These are phyloP conservation scores for Apodemia zela DNA, from an alignment of 2,888 invertebrate genomes.

Conservation along the genomic window DNA sequence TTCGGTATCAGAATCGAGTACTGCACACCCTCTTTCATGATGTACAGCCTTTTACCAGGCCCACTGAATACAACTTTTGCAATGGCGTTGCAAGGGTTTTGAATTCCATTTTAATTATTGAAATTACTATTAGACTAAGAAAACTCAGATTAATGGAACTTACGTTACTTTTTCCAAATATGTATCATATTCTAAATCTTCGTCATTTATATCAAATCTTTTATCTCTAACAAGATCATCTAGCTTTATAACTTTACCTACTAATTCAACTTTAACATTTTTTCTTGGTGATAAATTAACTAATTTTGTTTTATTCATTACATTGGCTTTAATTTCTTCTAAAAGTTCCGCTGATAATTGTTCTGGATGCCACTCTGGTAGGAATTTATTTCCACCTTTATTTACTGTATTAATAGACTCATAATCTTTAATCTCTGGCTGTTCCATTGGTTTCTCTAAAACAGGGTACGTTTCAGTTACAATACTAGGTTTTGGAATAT, in stretches of 20 bases:
- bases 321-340: slow-evolving; percentile 57
- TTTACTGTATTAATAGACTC: slow-evolving; percentile 24
- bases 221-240: slow-evolving; percentile 47
- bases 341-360: slow-evolving; percentile 47
- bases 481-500: slow-evolving; percentile 32
- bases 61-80: too few species aligned
- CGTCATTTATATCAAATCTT: slow-evolving; percentile 33
- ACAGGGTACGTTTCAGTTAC: slow-evolving; percentile 4
- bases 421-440: slow-evolving; percentile 23
- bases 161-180: slow-evolving; percentile 57
- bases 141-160: slow-evolving; percentile 37
- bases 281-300: slow-evolving; percentile 51
- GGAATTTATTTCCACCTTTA: neutral
- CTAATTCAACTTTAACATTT: slow-evolving; percentile 55
- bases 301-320: slow-evolving; percentile 45
- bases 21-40: too few species aligned
- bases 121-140: too few species aligned
- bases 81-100: too few species aligned
- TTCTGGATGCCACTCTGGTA: slow-evolving; percentile 53
- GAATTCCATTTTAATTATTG: neutral
- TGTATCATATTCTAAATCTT: slow-evolving; percentile 40
- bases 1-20: too few species aligned
- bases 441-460: slow-evolving; percentile 8
- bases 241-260: slow-evolving; percentile 54
- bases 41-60: too few species aligned